Evolutionary conservation across 2,797 vertebrate species (phyloP), one percentile per base, ranked within the genome.

Genomic region (Silurus lanzhouensis): DNA sequence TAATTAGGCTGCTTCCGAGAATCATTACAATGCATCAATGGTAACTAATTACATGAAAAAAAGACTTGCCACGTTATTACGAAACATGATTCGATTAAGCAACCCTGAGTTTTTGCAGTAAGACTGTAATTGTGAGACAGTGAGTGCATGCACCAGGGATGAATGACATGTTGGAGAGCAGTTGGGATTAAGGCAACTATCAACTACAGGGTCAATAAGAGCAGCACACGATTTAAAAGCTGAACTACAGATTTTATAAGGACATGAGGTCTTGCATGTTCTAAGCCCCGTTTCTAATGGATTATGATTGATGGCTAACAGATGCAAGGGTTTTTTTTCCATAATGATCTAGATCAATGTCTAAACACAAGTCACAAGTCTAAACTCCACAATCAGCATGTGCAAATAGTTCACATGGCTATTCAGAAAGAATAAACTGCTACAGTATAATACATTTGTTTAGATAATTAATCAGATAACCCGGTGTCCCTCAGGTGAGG

Each of bases 1-100:
- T 88, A 88, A 89, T 87, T 87, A 90, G 83, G 84, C 86, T 87
- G 82, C 88, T 89, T 89, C 88, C 88, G 88, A 89, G 82, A 84
- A 89, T 85, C 88, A 89, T 87, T 87, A 87, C 84, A 87, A 87
- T 87, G 84, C 86, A 87, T 87, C 88, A 89, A 83, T 85, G 82
- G 22, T 87, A 89, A 87, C 84, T 87, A 87, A 89, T 89, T 87
- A 85, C 74, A 87, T 82, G 81, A 57, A 78, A 55, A 76, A 88
- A 89, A 83, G 84, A 78, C 82, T 87, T 85, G 81, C 82, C 82
- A 82, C 77, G 17, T 87, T 89, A 86, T 89, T 85, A 82, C 14
- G 75, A 83, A 89, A 86, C 78, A 81, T 48, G 82, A 89, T 89
- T 89, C 61, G 84, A 89, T 89, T 87, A 84, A 72, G 86, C 81